Evolutionary conservation across 2,113 vertebrate species (phyloP), one percentile per base, ranked within the genome.

Genomic region (Urocolius indicus): DNA sequence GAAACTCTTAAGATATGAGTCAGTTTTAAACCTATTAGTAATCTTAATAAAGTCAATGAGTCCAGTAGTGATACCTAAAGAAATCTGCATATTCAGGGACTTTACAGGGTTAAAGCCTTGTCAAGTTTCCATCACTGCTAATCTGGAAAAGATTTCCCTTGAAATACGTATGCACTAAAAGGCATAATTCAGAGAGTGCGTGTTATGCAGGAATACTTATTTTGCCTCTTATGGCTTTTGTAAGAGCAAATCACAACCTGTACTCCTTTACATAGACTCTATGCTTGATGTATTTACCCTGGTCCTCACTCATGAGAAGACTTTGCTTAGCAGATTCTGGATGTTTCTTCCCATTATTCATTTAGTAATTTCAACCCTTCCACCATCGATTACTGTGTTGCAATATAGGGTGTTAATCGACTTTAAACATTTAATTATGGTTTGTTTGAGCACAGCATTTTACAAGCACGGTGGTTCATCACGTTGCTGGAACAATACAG

Each of bases 371-470:
- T 48, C 58, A 52, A 34, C 15, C 69, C 41, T 82, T 58, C 77
- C 68, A 29, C 66, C 32, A 61, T 88, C 32, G 93, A 96, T 92
- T 63, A 58, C 27, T 9, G 79, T 16, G 87, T 10, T 59, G 73
- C 45, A 46, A 29, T 16, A 51, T 32, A 52, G 85, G 55, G 84
- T 55, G 61, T 93, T 93, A 81, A 95, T 96, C 36, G 55, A 75
- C 84, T 81, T 82, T 16, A 61, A 86, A 90, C 89, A 16, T 77
- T 96, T 94, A 91, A 96, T 91, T 95, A 95, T 76, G 69, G 58
- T 73, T 93, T 90, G 45, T 91, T 74, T 69, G 87, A 87, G 79
- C 29, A 57, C 66, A 48, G 57, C 29, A 2, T 82, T 95, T 95
- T 94, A 77, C 95, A 84, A 91, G 69, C 66, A 22, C 57, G 26